A percentile compares a stretch with the other conserved stretches of the same genome.
Conservation (phyloP, 35 echinoderm and acorn worm species). For the Ptychodera flava region DNA sequence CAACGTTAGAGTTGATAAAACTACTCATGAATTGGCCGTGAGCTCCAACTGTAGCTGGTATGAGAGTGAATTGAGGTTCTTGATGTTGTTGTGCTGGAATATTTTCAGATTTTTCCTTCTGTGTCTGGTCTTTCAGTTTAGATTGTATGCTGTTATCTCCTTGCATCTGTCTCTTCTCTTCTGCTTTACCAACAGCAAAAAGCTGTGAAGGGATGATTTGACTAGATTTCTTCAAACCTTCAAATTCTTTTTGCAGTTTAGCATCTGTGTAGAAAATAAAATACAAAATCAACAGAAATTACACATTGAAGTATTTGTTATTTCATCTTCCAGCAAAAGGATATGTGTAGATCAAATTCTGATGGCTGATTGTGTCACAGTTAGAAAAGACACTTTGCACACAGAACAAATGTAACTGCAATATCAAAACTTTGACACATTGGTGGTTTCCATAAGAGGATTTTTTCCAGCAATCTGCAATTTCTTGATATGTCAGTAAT, state of each 20-base stretch:
- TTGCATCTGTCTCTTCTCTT: background rate
- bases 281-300: background rate
- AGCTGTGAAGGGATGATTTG: background rate
- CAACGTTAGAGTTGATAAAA: background rate
- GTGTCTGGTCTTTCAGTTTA: background rate
- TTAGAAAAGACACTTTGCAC: background rate
- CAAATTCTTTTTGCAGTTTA: slow-evolving; percentile 71
- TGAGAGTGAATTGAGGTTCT: background rate
- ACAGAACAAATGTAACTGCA: background rate
- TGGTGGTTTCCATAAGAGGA: too few species aligned
- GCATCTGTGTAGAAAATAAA: slow-evolving; percentile 47
- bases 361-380: background rate
- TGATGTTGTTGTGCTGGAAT: background rate
- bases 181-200: background rate
- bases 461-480: too few species aligned
- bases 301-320: background rate
- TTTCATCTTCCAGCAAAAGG: background rate
- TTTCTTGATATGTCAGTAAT: too few species aligned
- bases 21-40: background rate
- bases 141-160: background rate
- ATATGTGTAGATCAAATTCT: background rate
- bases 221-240: slow-evolving; percentile 31
- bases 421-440: background rate
- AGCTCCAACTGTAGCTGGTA: background rate
- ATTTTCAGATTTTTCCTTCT: background rate